A percentile compares a stretch with the other conserved stretches of the same genome.
Conservation (phyloP, 2,797 vertebrate genomes). For the Alauda arvensis region DNA sequence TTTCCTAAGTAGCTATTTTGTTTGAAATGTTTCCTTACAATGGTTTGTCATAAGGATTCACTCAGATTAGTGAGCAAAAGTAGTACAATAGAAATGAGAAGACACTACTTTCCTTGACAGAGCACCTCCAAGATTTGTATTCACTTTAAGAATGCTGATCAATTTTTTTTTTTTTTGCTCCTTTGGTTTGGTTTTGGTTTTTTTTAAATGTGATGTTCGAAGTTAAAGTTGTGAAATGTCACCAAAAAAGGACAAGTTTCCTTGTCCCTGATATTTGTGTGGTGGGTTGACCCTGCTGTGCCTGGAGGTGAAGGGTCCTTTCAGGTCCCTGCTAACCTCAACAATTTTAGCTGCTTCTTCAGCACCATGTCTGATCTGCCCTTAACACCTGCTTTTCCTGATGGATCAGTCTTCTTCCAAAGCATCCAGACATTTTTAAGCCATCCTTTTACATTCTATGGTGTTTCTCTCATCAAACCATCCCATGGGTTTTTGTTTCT, state of each 20-base stretch:
- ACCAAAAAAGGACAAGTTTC: fast-evolving
- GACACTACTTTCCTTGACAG: not conserved
- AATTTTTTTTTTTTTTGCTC: not conserved
- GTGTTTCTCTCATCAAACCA: too few species aligned
- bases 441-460: too few species aligned
- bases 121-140: not conserved
- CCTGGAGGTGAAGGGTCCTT: too few species aligned
- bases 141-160: not conserved
- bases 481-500: too few species aligned
- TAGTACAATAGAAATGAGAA: not conserved
- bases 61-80: not conserved
- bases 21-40: not conserved
- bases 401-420: too few species aligned
- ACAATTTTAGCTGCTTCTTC: too few species aligned
- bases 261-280: not conserved
- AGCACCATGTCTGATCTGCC: too few species aligned
- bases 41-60: not conserved
- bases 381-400: too few species aligned
- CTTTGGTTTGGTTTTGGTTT: not conserved
- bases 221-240: not conserved
- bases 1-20: not conserved
- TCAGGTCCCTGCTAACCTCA: too few species aligned
- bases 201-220: not conserved
- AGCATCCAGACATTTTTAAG: too few species aligned
- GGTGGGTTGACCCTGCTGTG: too few species aligned